Conservation (phyloP, 2,888 invertebrate genomes). For the Drosophila acutilabella region DNA sequence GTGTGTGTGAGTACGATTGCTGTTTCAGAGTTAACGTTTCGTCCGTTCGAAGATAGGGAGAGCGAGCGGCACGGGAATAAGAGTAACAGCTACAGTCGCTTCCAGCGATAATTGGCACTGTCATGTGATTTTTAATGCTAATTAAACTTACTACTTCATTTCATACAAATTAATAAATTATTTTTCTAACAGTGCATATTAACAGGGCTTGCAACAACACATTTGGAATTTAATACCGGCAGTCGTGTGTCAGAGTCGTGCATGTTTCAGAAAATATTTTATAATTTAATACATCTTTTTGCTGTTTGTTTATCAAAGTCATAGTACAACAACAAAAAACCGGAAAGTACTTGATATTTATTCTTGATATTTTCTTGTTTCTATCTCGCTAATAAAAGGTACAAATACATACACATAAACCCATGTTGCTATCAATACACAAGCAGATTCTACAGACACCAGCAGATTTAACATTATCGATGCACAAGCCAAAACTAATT, state of each 20-base stretch:
- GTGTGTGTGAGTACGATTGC: slow-evolving; percentile 5
- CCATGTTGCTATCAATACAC: slow-evolving; percentile 4
- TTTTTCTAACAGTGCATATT: slow-evolving; percentile 25
- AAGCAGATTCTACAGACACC: slow-evolving; percentile 5
- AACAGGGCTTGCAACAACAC: slow-evolving; percentile 22
- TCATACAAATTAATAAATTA: slow-evolving; percentile 30
- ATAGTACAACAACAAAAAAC: slow-evolving; percentile 37
- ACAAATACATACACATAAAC: background rate
- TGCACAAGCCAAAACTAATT: too few species aligned
- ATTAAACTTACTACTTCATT: slow-evolving; percentile 53
- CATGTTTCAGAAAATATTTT: background rate
- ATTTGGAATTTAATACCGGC: background rate
- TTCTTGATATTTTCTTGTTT: slow-evolving; percentile 7
- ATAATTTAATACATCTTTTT: slow-evolving; percentile 5
- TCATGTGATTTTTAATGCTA: slow-evolving; percentile 74
- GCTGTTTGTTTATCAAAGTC: slow-evolving; percentile 26
- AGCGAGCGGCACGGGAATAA: slow-evolving; percentile 10
- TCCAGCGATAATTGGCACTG: slow-evolving; percentile 46
- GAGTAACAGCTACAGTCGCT: slow-evolving; percentile 46
- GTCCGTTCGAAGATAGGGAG: slow-evolving; percentile 17
- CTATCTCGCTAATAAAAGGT: slow-evolving; percentile 17
- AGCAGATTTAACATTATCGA: background rate
- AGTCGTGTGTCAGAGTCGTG: slow-evolving; percentile 15
- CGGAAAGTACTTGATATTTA: slow-evolving; percentile 54
- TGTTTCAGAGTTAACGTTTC: slow-evolving; percentile 47